Evolutionary conservation across 1,140 invertebrate species (phyloP).

Genomic region (Calosoma granatense): DNA sequence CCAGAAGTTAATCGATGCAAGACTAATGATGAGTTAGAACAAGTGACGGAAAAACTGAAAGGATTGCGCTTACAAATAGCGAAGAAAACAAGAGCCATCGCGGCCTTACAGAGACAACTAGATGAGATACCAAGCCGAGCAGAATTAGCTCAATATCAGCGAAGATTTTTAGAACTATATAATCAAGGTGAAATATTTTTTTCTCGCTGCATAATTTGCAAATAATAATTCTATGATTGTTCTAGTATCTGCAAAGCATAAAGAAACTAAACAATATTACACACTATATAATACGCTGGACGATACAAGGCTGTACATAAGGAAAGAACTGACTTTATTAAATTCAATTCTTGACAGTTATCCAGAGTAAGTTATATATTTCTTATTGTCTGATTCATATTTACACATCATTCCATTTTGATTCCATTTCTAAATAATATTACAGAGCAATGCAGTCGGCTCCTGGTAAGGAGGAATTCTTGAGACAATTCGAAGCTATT

Average conservation of each 20-base stretch:
- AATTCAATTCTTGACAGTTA: slow-evolving; percentile 94
- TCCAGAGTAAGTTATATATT: slow-evolving; percentile 58
- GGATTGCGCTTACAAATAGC: slow-evolving; percentile 55
- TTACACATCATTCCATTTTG: slow-evolving; percentile 11
- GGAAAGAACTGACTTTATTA: slow-evolving; percentile 80
- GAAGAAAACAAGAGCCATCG: slow-evolving; percentile 73
- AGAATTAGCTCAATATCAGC: slow-evolving; percentile 90
- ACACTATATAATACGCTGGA: slow-evolving; percentile 93
- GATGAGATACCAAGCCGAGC: slow-evolving; percentile 87
- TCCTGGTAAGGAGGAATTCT: slow-evolving; percentile 70
- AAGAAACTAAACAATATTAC: slow-evolving; percentile 96
- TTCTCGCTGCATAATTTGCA: slow-evolving; percentile 10
- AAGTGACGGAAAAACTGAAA: slow-evolving; percentile 46
- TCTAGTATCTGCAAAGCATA: slow-evolving; percentile 85
- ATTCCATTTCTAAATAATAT: slow-evolving; percentile 19
- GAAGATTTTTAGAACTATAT: slow-evolving; percentile 90
- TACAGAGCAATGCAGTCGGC: slow-evolving; percentile 55
- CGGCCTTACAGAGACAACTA: slow-evolving; percentile 62
- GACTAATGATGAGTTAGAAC: slow-evolving; percentile 41
- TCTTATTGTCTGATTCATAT: slow-evolving; percentile 3
- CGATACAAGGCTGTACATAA: slow-evolving; percentile 84
- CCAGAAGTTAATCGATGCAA: slow-evolving; percentile 37
- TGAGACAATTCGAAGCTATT: slow-evolving; percentile 79
- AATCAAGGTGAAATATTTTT: slow-evolving; percentile 68
- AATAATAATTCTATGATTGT: slow-evolving; percentile 26